Evolutionary conservation across 2,797 vertebrate genomes (phyloP).

Genomic region (Ctenosaura bakeri): DNA sequence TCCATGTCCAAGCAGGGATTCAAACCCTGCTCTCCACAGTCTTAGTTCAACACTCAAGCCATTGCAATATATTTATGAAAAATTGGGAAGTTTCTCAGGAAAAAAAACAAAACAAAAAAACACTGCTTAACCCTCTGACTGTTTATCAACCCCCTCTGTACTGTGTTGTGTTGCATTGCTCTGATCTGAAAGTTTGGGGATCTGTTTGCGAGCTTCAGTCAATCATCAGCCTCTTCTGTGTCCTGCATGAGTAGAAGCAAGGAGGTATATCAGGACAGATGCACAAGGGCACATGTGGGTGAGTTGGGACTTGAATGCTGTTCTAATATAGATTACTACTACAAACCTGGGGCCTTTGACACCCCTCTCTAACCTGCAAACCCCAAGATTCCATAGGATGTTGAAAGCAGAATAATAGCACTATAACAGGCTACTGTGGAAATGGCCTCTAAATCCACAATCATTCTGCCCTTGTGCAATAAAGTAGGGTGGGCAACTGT

Average conservation of each 20-base stretch:
- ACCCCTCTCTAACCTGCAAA: too few relatives aligned
- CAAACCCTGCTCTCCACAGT: too few relatives aligned
- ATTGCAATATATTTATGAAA: neutral
- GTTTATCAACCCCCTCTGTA: neutral
- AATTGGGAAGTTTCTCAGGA: neutral
- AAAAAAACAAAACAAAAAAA: neutral
- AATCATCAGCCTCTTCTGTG: neutral
- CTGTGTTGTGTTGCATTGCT: neutral
- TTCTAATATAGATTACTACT: neutral
- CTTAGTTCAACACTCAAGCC: too few relatives aligned
- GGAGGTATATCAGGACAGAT: neutral
- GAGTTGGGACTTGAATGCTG: neutral
- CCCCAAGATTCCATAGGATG: too few relatives aligned
- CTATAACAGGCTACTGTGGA: too few relatives aligned
- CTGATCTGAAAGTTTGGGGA: neutral
- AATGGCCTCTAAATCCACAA: too few relatives aligned
- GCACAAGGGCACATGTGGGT: constrained; percentile 7
- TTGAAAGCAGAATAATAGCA: too few relatives aligned
- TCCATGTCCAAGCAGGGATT: too few relatives aligned
- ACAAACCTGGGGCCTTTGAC: too few relatives aligned
- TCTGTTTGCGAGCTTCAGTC: too few relatives aligned
- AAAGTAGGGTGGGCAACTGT: too few relatives aligned
- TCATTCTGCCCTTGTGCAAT: too few relatives aligned
- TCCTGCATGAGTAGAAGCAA: constrained; percentile 6
- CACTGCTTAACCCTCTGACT: neutral